phyloP scores from a whole-genome alignment of 1,140 invertebrate genomes.

The Mesaphorura yosii region DNA sequence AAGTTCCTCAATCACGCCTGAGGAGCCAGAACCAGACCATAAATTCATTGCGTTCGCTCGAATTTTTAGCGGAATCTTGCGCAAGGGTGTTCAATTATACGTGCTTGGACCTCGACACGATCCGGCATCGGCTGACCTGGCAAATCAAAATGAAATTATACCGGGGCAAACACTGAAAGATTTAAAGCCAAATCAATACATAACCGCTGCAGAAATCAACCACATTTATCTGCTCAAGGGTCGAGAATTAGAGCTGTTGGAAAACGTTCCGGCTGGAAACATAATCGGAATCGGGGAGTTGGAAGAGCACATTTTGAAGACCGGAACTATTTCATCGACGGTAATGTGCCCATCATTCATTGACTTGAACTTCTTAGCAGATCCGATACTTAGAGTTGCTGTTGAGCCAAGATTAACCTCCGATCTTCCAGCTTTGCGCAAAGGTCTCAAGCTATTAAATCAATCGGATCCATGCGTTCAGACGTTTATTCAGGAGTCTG shows the following conservation, averaged over 20 bases:
- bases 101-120: slow-evolving; percentile 84
- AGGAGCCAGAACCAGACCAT: slow-evolving; percentile 42
- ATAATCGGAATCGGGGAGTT: slow-evolving; percentile 79
- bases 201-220: slow-evolving; percentile 49
- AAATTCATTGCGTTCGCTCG: slow-evolving; percentile 86
- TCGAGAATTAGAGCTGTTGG: slow-evolving; percentile 68
- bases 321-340: slow-evolving; percentile 75
- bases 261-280: slow-evolving; percentile 74
- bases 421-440: slow-evolving; percentile 67
- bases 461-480: slow-evolving; percentile 90
- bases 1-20: slow-evolving; percentile 16
- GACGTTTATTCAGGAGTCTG: slow-evolving; percentile 79
- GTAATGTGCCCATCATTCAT: slow-evolving; percentile 78
- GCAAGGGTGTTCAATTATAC: slow-evolving; percentile 62
- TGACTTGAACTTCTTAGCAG: slow-evolving; percentile 63
- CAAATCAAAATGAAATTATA: slow-evolving; percentile 39
- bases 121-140: slow-evolving; percentile 43
- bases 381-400: slow-evolving; percentile 86
- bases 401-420: slow-evolving; percentile 76
- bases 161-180: slow-evolving; percentile 49
- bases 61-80: slow-evolving; percentile 78
- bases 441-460: slow-evolving; percentile 67
- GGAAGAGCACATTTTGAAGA: slow-evolving; percentile 76
- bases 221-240: slow-evolving; percentile 88
- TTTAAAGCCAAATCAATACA: slow-evolving; percentile 50